phyloP scores from a whole-genome alignment of 2,113 vertebrate species.

The Ondatra zibethicus region DNA sequence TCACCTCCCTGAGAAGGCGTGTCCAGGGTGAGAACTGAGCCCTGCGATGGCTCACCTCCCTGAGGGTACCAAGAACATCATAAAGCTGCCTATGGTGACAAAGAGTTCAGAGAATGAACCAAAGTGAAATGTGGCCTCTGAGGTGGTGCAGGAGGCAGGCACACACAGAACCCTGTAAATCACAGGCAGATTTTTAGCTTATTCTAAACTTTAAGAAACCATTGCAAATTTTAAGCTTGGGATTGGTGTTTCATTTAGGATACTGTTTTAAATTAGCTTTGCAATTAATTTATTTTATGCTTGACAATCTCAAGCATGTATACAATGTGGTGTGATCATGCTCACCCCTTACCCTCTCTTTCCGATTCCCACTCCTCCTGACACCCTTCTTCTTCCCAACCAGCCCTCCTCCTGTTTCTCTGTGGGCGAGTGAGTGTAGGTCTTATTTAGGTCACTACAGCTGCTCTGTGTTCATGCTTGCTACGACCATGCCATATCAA shows the following conservation, averaged over 20 bases:
- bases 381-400: background rate
- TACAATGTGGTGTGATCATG: background rate
- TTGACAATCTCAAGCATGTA: background rate
- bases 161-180: background rate
- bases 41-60: background rate
- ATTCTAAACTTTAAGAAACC: background rate
- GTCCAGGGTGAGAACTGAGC: background rate
- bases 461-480: background rate
- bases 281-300: background rate
- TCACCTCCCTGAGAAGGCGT: background rate
- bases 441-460: background rate
- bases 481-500: background rate
- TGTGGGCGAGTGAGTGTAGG: background rate
- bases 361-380: background rate
- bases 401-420: background rate
- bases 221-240: background rate
- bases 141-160: background rate
- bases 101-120: background rate
- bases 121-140: background rate
- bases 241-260: background rate
- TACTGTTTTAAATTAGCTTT: background rate
- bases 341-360: background rate
- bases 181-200: background rate
- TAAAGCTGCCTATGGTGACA: background rate
- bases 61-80: background rate